Percentiles rank a stretch among this genome's conserved stretches.
Evolutionary conservation across 1,140 invertebrate species (phyloP).

Genomic region (Leptestheria dahalacensis): DNA sequence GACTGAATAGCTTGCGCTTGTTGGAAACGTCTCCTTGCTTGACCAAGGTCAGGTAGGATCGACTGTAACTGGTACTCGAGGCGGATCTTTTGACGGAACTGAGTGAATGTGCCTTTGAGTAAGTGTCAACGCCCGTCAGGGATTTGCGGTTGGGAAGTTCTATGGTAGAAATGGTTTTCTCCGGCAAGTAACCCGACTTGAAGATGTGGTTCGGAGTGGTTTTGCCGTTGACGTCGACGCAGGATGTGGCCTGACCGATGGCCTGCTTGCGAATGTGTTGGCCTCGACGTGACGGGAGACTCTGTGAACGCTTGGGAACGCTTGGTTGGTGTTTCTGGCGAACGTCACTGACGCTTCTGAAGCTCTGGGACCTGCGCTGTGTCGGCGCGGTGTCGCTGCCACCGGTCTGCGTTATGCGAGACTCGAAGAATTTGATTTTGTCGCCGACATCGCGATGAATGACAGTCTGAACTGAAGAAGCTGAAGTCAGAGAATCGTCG

Average conservation of each 20-base stretch:
- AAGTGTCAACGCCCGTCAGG: not conserved
- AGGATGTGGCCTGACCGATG: not conserved
- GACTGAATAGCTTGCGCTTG: slow-evolving; percentile 10
- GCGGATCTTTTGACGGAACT: not conserved
- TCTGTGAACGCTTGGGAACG: not conserved
- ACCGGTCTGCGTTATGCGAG: not conserved
- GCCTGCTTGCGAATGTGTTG: not conserved
- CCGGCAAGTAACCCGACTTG: not conserved
- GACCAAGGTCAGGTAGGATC: slow-evolving; percentile 42
- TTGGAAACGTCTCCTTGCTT: slow-evolving; percentile 56
- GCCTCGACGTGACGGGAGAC: not conserved
- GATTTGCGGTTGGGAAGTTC: not conserved
- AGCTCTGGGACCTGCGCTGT: not conserved
- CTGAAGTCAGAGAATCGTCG: slow-evolving; percentile 20
- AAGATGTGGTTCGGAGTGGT: not conserved
- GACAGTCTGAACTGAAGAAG: slow-evolving; percentile 21
- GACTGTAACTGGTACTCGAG: not conserved
- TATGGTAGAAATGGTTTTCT: not conserved
- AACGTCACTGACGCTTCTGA: slow-evolving; percentile 1
- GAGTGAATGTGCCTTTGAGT: not conserved
- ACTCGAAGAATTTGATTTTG: slow-evolving; percentile 66
- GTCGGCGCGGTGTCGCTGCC: not conserved
- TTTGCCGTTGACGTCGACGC: not conserved
- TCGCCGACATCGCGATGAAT: slow-evolving; percentile 42
- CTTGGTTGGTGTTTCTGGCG: not conserved